Percentiles rank a stretch among this genome's conserved stretches.
These are phyloP conservation scores for Dendrolimus pini DNA, from an alignment of 2,888 invertebrate species.

Conservation along the genomic window DNA sequence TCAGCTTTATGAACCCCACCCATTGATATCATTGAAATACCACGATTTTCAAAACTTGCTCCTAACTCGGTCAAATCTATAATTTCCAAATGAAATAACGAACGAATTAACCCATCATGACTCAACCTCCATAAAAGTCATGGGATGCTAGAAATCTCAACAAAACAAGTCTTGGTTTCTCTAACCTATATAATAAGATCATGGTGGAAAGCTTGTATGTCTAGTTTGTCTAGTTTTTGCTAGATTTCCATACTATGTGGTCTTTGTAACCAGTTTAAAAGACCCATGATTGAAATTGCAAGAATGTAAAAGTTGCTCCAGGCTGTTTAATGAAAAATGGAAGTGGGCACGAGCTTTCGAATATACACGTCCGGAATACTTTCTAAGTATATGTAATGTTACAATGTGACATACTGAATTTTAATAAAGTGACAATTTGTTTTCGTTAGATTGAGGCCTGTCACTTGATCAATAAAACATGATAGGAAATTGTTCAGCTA, in stretches of 20 bases:
- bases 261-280: constrained; percentile 49
- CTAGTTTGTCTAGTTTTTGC: constrained; percentile 59
- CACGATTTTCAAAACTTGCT: neutral
- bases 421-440: constrained; percentile 49
- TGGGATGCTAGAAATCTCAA: constrained; percentile 53
- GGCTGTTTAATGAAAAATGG: constrained; percentile 62
- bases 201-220: constrained; percentile 63
- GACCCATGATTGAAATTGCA: constrained; percentile 48
- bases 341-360: constrained; percentile 67
- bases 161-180: constrained; percentile 56
- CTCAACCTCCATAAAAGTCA: constrained; percentile 14
- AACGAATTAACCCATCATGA: too few relatives aligned
- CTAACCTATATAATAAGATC: constrained; percentile 66
- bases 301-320: constrained; percentile 61
- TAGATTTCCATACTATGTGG: constrained; percentile 61
- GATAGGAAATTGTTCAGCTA: neutral
- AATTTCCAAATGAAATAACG: constrained; percentile 19
- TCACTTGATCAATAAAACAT: neutral
- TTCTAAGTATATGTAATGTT: constrained; percentile 72
- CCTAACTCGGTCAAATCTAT: constrained; percentile 3
- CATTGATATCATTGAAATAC: too few relatives aligned
- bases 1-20: too few relatives aligned
- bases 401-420: constrained; percentile 64
- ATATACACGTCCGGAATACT: constrained; percentile 48
- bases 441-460: neutral